Percentiles rank a stretch among this genome's conserved stretches.
Conservation (phyloP, 2,888 invertebrate species). For the Saturnia japonica region DNA sequence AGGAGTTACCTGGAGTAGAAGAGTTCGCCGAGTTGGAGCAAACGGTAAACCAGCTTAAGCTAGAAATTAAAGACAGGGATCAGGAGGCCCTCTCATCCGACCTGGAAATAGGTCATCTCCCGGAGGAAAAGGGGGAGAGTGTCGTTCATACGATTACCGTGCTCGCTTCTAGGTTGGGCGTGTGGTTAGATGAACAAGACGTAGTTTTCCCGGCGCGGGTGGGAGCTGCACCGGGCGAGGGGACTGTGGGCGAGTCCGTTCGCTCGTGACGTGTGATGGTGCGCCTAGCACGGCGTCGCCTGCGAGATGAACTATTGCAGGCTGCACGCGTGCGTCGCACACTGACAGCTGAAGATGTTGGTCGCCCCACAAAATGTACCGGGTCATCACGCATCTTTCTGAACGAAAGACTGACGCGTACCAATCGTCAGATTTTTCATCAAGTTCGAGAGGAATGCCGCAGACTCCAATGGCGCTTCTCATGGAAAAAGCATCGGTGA, state of each 20-base stretch:
- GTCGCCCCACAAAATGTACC: background rate
- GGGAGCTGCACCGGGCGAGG: background rate
- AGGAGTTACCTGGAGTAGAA: background rate
- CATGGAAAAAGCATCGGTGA: too few relatives aligned
- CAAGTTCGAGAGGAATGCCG: too few relatives aligned
- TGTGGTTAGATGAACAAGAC: background rate
- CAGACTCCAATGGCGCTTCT: background rate
- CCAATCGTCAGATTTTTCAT: too few relatives aligned
- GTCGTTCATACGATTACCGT: background rate
- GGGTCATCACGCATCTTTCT: background rate
- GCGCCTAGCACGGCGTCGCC: background rate
- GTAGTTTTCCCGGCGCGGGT: too few relatives aligned
- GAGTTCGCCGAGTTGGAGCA: background rate
- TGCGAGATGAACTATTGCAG: background rate
- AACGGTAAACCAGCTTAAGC: background rate
- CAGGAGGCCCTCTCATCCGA: background rate
- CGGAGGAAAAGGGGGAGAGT: background rate
- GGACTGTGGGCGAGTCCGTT: background rate
- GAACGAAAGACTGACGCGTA: too few relatives aligned
- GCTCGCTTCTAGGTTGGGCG: background rate
- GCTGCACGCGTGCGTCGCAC: too few relatives aligned
- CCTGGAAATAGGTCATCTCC: background rate
- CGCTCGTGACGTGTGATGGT: background rate
- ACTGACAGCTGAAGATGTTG: background rate
- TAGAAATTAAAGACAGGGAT: background rate